Evolutionary conservation across 2,888 invertebrate genomes (phyloP).

Genomic region (Calephelis perditalis): DNA sequence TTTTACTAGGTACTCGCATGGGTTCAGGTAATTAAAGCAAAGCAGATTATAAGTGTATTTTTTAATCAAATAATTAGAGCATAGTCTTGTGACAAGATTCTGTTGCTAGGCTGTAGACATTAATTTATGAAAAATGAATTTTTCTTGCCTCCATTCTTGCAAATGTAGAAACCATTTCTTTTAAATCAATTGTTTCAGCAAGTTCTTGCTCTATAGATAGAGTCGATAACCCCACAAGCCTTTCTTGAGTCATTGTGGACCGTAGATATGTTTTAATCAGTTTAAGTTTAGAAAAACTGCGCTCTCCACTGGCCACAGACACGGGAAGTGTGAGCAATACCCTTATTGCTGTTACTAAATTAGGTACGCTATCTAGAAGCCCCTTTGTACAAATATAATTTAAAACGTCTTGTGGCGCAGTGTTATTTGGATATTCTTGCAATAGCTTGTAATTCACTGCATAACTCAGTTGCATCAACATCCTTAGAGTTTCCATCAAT

Average conservation of each 20-base stretch:
- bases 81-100: constrained; percentile 3
- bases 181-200: constrained; percentile 6
- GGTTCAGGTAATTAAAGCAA: constrained; percentile 6
- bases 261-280: constrained; percentile 22
- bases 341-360: constrained; percentile 26
- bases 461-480: constrained; percentile 18
- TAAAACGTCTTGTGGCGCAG: background rate
- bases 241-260: constrained; percentile 28
- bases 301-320: constrained; percentile 20
- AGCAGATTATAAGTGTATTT: constrained; percentile 6
- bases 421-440: constrained; percentile 10
- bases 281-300: constrained; percentile 27
- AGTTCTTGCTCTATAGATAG: constrained; percentile 6
- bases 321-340: constrained; percentile 28
- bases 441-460: constrained; percentile 15
- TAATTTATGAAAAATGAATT: constrained; percentile 6
- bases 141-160: constrained; percentile 6
- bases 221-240: constrained; percentile 5
- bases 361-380: constrained; percentile 24
- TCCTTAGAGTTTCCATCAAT: constrained; percentile 14
- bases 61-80: constrained; percentile 6
- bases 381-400: constrained; percentile 21
- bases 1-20: constrained; percentile 5
- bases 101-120: constrained; percentile 5
- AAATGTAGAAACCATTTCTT: constrained; percentile 1